A percentile compares a stretch with the other conserved stretches of the same genome.
Conservation (phyloP, 2,113 vertebrate genomes). For the Zosterops lateralis region DNA sequence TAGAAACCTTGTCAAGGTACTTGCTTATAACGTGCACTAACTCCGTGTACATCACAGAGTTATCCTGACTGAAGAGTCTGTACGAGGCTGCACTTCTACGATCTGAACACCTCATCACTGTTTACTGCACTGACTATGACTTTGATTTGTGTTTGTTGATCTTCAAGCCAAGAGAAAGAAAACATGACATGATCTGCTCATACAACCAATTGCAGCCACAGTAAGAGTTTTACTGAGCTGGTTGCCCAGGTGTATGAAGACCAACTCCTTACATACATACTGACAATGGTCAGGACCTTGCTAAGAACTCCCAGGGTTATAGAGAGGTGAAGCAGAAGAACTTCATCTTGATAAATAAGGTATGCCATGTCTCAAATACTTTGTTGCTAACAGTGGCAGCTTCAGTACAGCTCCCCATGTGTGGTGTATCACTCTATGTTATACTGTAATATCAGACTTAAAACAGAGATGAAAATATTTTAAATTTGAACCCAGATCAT, state of each 20-base stretch:
- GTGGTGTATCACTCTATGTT: neutral
- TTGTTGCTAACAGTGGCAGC: neutral
- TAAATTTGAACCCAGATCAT: neutral
- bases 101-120: neutral
- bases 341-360: neutral
- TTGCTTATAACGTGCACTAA: neutral
- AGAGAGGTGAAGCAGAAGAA: neutral
- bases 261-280: neutral
- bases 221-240: neutral
- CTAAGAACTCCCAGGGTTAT: neutral
- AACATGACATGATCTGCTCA: neutral
- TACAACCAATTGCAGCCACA: neutral
- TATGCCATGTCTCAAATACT: neutral
- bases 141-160: neutral
- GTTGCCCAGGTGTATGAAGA: neutral
- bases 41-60: rapidly evolving
- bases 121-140: neutral
- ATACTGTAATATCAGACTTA: neutral
- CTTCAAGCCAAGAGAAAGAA: neutral
- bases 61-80: neutral
- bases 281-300: neutral
- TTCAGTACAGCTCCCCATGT: neutral
- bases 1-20: neutral
- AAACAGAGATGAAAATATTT: neutral
- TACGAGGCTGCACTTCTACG: neutral